A percentile compares a stretch with the other conserved stretches of the same genome.
phyloP scores from a whole-genome alignment of 2,797 vertebrate species.

The Crenichthys baileyi region DNA sequence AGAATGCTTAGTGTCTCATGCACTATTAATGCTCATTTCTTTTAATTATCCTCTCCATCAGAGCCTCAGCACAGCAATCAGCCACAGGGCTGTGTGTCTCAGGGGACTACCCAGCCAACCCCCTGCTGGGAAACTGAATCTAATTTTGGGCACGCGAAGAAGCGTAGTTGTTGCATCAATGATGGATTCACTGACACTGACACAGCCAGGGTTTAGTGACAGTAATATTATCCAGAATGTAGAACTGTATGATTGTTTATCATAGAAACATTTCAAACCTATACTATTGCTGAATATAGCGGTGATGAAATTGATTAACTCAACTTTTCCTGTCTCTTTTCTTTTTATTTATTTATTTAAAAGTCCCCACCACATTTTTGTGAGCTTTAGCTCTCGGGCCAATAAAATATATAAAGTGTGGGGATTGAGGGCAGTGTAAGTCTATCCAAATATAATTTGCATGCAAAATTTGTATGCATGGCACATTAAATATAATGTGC shows the following conservation, averaged over 20 bases:
- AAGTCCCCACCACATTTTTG: not conserved
- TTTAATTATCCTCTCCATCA: constrained; percentile 76
- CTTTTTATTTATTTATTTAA: not conserved
- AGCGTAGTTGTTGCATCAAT: constrained; percentile 7
- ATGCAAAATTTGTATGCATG: not conserved
- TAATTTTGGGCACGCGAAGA: constrained; percentile 38
- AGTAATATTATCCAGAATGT: constrained; percentile 9
- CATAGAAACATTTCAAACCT: not conserved
- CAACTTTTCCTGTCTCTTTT: not conserved
- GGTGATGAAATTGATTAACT: not conserved
- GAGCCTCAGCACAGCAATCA: constrained; percentile 60
- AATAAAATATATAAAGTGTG: not conserved
- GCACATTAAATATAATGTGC: not conserved
- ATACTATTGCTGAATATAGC: not conserved
- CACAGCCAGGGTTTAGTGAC: constrained; percentile 15
- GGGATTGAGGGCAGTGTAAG: not conserved
- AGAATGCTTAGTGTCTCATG: constrained; percentile 43
- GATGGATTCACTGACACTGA: constrained; percentile 15
- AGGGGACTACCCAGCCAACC: constrained; percentile 35
- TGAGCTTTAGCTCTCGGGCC: not conserved
- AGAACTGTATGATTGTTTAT: not conserved
- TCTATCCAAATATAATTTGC: not conserved
- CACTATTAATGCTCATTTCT: constrained; percentile 71
- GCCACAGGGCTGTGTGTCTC: constrained; percentile 40
- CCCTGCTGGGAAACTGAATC: constrained; percentile 42